These are phyloP conservation scores for Plecotus auritus DNA, from an alignment of 2,113 vertebrate species.

Conservation along the genomic window DNA sequence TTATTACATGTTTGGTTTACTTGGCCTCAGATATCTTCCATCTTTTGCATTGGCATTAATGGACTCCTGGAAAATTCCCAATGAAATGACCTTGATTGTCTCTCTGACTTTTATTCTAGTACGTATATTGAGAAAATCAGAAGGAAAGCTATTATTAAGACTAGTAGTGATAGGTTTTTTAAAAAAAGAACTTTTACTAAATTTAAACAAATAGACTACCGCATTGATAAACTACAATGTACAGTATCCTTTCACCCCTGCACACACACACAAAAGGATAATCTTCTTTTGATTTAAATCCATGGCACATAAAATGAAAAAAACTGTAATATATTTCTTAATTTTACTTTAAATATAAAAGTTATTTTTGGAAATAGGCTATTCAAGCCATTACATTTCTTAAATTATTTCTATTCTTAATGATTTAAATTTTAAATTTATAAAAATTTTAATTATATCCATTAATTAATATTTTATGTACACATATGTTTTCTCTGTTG, in stretches of 20 bases:
- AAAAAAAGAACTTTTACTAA: neutral
- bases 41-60: neutral
- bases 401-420: neutral
- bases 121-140: neutral
- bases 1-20: neutral
- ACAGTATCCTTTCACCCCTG: neutral
- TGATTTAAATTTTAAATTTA: neutral
- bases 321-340: neutral
- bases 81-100: neutral
- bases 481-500: neutral
- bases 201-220: neutral
- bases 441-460: neutral
- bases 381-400: neutral
- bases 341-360: slow-evolving; percentile 20
- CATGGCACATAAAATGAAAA: neutral
- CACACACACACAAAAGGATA: neutral
- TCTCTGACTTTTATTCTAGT: neutral
- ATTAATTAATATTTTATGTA: neutral
- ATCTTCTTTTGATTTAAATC: neutral
- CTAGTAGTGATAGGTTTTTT: neutral
- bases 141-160: neutral
- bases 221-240: neutral
- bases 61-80: neutral
- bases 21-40: neutral
- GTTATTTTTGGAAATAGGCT: neutral